A percentile compares a stretch with the other conserved stretches of the same genome.
These are phyloP conservation scores for Crotalus helleri DNA, from an alignment of 2,113 vertebrate species.

Conservation along the genomic window DNA sequence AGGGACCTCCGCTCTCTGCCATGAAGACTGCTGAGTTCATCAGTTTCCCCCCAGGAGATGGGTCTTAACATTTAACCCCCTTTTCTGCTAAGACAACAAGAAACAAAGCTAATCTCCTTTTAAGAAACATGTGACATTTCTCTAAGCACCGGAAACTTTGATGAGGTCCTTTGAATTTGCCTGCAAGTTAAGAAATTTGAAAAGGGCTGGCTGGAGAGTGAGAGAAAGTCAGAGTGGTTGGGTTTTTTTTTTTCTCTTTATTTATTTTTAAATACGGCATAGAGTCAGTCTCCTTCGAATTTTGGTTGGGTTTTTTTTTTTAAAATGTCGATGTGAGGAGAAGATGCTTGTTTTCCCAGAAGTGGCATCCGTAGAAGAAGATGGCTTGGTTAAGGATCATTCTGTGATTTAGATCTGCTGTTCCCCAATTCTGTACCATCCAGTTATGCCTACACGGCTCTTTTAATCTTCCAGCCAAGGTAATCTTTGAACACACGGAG, in stretches of 20 bases:
- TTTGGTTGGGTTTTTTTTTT: too few species aligned
- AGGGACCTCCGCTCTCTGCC: slow-evolving; percentile 55
- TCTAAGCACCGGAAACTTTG: slow-evolving; percentile 40
- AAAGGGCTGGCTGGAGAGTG: background rate
- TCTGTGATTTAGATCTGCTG: background rate
- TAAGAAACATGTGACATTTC: slow-evolving; percentile 36
- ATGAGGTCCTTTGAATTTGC: slow-evolving; percentile 24
- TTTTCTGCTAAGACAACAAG: slow-evolving; percentile 40
- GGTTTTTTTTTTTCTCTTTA: slow-evolving; percentile 8
- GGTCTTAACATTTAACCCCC: slow-evolving; percentile 57
- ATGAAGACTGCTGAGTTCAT: slow-evolving; percentile 62
- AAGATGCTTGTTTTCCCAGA: background rate
- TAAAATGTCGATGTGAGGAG: background rate
- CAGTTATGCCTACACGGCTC: background rate
- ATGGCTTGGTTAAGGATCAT: background rate
- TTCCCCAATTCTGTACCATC: background rate
- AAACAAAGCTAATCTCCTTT: slow-evolving; percentile 33
- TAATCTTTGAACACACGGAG: background rate
- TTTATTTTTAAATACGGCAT: background rate
- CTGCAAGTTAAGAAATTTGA: slow-evolving; percentile 23
- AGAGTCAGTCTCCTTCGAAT: background rate
- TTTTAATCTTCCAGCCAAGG: background rate
- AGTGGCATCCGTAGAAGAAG: too few species aligned
- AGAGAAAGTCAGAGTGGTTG: background rate
- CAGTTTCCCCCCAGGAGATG: slow-evolving; percentile 61